Evolutionary conservation across 1,140 invertebrate genomes (phyloP).

Genomic region (Liolophura sinensis): DNA sequence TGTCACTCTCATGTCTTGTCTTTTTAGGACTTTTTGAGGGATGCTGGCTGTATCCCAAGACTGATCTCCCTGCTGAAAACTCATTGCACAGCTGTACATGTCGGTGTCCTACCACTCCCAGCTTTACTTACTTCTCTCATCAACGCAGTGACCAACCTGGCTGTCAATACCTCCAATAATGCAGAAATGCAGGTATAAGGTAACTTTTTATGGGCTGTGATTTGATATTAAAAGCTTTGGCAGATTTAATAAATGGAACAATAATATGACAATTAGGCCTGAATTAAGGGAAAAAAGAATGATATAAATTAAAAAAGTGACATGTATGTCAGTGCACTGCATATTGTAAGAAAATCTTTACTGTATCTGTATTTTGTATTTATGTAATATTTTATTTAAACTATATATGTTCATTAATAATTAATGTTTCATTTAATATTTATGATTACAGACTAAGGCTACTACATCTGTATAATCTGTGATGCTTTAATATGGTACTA

Average conservation of each 20-base stretch:
- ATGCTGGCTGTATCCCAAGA: conserved; percentile 62
- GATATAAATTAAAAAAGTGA: background rate
- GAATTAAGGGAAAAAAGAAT: too few species aligned
- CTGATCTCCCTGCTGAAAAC: conserved; percentile 58
- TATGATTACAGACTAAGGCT: background rate
- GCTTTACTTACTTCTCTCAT: conserved; percentile 57
- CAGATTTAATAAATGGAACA: too few species aligned
- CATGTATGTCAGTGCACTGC: too few species aligned
- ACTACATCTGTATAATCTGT: too few species aligned
- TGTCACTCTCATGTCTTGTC: conserved; percentile 17
- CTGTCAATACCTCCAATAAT: conserved; percentile 57
- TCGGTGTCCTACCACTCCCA: conserved; percentile 47
- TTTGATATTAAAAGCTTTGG: background rate
- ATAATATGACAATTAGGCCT: too few species aligned
- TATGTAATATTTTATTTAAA: too few species aligned
- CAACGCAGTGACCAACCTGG: conserved; percentile 63
- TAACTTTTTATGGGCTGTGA: conserved; percentile 1
- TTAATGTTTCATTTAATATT: background rate
- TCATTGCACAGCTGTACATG: conserved; percentile 28
- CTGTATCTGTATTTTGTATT: too few species aligned
- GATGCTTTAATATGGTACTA: conserved; percentile 1
- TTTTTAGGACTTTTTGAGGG: conserved; percentile 62
- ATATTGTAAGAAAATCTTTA: too few species aligned
- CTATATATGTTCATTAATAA: too few species aligned
- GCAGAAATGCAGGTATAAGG: background rate